A percentile compares a stretch with the other conserved stretches of the same genome.
These are phyloP conservation scores for Oxycera nigricornis DNA, from an alignment of 2,888 invertebrate species.

Conservation along the genomic window DNA sequence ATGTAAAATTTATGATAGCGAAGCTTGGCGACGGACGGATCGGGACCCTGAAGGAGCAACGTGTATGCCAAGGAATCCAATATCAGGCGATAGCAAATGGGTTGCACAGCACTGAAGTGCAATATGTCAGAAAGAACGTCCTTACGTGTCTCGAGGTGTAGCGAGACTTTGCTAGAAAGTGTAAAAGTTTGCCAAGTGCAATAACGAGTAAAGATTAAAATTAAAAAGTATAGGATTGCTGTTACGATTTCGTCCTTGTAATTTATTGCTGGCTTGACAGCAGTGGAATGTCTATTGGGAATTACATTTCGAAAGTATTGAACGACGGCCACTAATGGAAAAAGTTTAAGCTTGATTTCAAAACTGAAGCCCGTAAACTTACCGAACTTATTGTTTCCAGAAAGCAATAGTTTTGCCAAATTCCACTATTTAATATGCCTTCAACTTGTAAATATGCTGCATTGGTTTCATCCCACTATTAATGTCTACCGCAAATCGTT, in stretches of 20 bases:
- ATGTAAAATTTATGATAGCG: slow-evolving; percentile 40
- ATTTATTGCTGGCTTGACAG: too few relatives aligned
- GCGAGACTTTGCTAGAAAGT: not conserved
- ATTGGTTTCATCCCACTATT: not conserved
- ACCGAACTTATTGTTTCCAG: too few relatives aligned
- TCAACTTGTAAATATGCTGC: not conserved
- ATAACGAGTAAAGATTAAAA: not conserved
- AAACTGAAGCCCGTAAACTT: too few relatives aligned
- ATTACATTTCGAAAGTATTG: too few relatives aligned
- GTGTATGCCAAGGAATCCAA: not conserved
- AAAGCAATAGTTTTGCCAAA: not conserved
- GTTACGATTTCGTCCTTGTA: too few relatives aligned
- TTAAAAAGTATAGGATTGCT: too few relatives aligned
- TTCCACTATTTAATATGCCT: not conserved
- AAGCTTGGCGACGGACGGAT: not conserved
- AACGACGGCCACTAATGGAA: too few relatives aligned
- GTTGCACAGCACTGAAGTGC: not conserved
- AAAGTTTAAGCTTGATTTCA: too few relatives aligned
- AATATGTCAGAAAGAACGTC: not conserved
- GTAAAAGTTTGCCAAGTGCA: not conserved
- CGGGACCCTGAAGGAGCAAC: not conserved
- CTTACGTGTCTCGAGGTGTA: not conserved
- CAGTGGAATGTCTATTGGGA: too few relatives aligned
- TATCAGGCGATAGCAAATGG: not conserved
- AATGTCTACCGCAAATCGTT: slow-evolving; percentile 1